Base-by-base conservation (phyloP, 2,797 vertebrate species). In the Harpagifer antarcticus region DNA sequence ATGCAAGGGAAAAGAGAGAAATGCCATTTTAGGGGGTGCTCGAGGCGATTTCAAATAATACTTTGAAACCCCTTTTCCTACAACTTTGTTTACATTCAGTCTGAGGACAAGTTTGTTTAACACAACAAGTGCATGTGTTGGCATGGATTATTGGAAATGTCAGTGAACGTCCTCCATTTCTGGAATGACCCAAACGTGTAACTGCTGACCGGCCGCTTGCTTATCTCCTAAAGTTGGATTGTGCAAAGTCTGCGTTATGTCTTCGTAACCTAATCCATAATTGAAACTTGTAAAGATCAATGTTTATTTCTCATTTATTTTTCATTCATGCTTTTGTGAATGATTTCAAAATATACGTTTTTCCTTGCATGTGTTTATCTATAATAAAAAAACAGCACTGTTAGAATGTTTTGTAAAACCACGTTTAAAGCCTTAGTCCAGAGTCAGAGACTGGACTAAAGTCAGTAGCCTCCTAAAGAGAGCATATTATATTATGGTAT, bases 401-500 rank as follows among this genome's bases (percentile, higher is more conserved):
- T 81, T 89, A 76, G 61, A 86, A 85, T 85, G 79, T 90, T 92
- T 94, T 93, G 68, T 90, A 87, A 89, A 91, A 85, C 73, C 27
- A 93, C 9, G 88, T 86, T 89, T 86, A 79, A 93, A 89, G 94
- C 94, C 93, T 95, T 95, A 91, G 93, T 89, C 90, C 89, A 79
- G 83, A 85, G 84, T 91, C 90, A 86, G 79, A 90, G 63, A 83
- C 85, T 87, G 93, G 93, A 86, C 87, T 95, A 93, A 95, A 85
- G 94, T 93, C 80, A 84, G 27, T 67, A n/a, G n/a, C n/a, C n/a
- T n/a, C 77, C 76, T 79, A 67, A 86, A 86, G 59, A 76, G 74
- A 89, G 78, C 60, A 43, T 77, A 90, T 83, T 79, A 83, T 80
- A 78, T 76, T 80, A 78, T 76, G 69, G 73, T 69, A 79, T 83